phyloP scores from a whole-genome alignment of 2,113 vertebrate genomes.

The Nyctibius bracteatus region DNA sequence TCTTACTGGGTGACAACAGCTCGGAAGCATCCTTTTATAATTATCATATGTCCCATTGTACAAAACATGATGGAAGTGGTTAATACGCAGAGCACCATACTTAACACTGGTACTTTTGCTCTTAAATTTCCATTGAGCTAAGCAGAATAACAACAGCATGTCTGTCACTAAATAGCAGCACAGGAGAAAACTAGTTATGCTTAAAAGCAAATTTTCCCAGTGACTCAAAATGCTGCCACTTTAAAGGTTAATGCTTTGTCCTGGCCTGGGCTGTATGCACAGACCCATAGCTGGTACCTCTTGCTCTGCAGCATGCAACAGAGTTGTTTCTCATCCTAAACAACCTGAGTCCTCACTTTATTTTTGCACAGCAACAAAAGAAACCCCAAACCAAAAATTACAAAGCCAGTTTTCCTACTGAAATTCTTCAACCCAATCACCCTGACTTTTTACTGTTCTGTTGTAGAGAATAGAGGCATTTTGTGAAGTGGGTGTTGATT shows the following conservation, averaged over 20 bases:
- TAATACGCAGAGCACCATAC: neutral
- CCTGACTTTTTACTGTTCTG: neutral
- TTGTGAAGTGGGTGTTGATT: neutral
- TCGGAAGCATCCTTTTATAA: neutral
- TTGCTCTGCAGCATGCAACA: neutral
- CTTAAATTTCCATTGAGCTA: neutral
- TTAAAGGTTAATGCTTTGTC: neutral
- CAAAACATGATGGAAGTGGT: neutral
- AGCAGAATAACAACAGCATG: neutral
- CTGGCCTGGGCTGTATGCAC: neutral
- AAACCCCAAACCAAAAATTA: accelerated
- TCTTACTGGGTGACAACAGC: neutral
- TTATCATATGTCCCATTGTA: neutral
- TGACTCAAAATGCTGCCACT: neutral
- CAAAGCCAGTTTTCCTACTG: neutral
- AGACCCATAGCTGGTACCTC: neutral
- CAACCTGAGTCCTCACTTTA: neutral
- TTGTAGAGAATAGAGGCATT: neutral
- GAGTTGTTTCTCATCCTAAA: neutral
- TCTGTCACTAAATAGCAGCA: neutral
- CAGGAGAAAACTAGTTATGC: neutral
- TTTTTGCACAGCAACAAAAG: neutral
- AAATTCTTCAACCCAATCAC: neutral
- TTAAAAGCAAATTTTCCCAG: neutral
- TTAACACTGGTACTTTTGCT: neutral